Conservation (phyloP, 2,113 vertebrate species). For the Microtus oregoni region DNA sequence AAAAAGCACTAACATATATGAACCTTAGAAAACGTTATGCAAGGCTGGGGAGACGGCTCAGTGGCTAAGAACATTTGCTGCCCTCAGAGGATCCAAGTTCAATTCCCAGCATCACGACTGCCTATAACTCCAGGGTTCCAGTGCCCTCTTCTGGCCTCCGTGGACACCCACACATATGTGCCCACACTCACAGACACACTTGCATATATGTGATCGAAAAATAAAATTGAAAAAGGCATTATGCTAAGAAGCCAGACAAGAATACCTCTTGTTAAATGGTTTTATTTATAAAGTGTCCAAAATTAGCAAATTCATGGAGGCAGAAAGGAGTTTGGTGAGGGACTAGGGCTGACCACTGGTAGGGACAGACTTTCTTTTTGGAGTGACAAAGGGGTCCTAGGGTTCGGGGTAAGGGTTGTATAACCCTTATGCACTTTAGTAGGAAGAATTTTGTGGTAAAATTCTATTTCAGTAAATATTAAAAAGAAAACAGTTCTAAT, state of each 20-base stretch:
- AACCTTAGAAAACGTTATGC: background rate
- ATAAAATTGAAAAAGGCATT: background rate
- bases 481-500: background rate
- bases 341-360: background rate
- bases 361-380: background rate
- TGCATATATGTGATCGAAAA: background rate
- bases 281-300: slow-evolving; percentile 6
- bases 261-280: background rate
- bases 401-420: background rate
- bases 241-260: slow-evolving; percentile 22
- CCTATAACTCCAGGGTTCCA: background rate
- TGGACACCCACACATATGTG: background rate
- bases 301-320: background rate
- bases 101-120: background rate
- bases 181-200: background rate
- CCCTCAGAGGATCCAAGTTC: background rate
- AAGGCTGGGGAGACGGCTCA: background rate
- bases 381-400: too few species aligned
- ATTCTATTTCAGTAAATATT: slow-evolving; percentile 17
- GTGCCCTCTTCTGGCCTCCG: background rate
- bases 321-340: background rate
- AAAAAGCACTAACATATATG: background rate
- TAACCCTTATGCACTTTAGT: background rate
- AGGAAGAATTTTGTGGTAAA: background rate
- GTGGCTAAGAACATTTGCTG: background rate